Conservation (phyloP, 2,113 vertebrate species). For the Gavia stellata region DNA sequence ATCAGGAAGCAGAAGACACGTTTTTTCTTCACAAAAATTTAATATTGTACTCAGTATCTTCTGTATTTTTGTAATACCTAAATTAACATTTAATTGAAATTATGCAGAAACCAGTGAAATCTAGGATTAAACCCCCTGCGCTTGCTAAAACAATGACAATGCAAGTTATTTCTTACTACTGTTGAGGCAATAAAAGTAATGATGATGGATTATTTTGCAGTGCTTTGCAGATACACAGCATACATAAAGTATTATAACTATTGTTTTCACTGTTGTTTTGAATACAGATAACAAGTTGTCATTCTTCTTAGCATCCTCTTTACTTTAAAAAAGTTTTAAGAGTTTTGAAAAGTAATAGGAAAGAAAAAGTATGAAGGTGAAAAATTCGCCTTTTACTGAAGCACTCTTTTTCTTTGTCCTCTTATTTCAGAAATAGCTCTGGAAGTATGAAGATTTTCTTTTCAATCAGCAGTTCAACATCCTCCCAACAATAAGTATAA, state of each 20-base stretch:
- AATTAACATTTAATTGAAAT: background rate
- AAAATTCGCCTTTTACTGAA: background rate
- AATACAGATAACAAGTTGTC: background rate
- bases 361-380: background rate
- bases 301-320: background rate
- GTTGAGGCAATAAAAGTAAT: background rate
- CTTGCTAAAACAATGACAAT: background rate
- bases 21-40: background rate
- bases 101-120: background rate
- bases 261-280: background rate
- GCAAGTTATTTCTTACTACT: background rate
- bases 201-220: background rate
- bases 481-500: background rate
- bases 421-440: background rate
- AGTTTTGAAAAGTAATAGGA: background rate
- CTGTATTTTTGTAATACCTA: background rate
- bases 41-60: background rate
- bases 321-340: background rate
- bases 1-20: background rate
- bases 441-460: background rate
- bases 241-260: background rate
- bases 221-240: background rate
- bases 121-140: background rate
- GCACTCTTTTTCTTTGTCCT: background rate
- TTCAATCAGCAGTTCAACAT: background rate